Conservation (phyloP, 2,888 invertebrate genomes). For the Tupiocoris notatus region DNA sequence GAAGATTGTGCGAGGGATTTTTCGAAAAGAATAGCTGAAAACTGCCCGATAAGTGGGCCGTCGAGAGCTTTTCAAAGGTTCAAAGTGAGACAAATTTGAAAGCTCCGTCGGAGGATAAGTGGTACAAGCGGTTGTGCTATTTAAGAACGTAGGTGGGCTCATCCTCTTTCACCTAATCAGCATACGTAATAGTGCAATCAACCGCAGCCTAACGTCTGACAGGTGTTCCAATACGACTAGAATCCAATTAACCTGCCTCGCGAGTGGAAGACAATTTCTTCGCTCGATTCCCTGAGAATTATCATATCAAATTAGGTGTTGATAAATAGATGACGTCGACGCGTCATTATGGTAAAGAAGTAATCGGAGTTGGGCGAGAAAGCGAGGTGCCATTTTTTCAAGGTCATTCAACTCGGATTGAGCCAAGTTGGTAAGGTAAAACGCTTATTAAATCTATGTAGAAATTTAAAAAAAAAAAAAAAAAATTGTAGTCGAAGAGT, state of each 20-base stretch:
- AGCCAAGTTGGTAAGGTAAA: too few relatives aligned
- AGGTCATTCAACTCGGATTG: not conserved
- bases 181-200: conserved; percentile 37
- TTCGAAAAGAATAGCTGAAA: not conserved
- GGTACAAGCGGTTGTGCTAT: conserved; percentile 5
- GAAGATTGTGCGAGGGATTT: too few relatives aligned
- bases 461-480: too few relatives aligned
- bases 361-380: not conserved
- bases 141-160: conserved; percentile 15
- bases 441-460: too few relatives aligned
- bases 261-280: conserved; percentile 3
- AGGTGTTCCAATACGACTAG: conserved; percentile 31
- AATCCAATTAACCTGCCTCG: conserved; percentile 23
- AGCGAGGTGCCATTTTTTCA: not conserved
- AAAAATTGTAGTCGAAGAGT: too few relatives aligned
- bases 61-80: not conserved
- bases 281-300: not conserved
- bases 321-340: conserved; percentile 32
- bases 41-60: too few relatives aligned
- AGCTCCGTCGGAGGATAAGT: not conserved
- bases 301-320: conserved; percentile 37
- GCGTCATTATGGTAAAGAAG: conserved; percentile 10
- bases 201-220: conserved; percentile 10
- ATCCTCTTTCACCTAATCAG: conserved; percentile 34
- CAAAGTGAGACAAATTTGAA: not conserved